Evolutionary conservation across 2,113 vertebrate species (phyloP).

Genomic region (Sphyrna mokarran): DNA sequence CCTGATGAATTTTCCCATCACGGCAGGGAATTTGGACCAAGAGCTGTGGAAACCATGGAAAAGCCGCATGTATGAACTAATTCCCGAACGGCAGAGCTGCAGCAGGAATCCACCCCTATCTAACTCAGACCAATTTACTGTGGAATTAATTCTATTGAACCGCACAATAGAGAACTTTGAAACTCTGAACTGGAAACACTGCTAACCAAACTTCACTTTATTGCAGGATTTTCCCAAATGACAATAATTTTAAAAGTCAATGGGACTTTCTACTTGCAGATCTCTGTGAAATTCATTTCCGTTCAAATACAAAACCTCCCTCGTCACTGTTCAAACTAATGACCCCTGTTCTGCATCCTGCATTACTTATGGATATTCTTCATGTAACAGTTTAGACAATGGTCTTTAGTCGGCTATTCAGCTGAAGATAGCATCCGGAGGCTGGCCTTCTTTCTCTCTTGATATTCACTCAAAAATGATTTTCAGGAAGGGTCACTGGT

Average conservation of each 20-base stretch:
- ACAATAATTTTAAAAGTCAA: not conserved
- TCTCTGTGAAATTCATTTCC: too few relatives aligned
- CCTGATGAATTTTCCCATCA: not conserved
- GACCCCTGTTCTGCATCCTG: not conserved
- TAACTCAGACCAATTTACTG: not conserved
- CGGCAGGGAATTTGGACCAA: not conserved
- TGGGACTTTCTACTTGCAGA: not conserved
- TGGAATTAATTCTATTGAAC: not conserved
- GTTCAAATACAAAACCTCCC: not conserved
- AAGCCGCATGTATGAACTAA: not conserved
- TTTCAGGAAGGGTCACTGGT: too few relatives aligned
- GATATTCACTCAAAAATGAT: not conserved
- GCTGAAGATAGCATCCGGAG: not conserved
- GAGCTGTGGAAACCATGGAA: not conserved
- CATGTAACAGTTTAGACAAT: not conserved
- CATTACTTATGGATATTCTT: not conserved
- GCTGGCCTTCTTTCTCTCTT: not conserved
- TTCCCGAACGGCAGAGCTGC: not conserved
- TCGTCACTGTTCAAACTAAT: not conserved
- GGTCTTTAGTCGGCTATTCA: not conserved
- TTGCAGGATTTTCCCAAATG: not conserved
- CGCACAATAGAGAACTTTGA: not conserved
- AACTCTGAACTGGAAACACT: not conserved
- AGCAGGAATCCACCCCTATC: not conserved
- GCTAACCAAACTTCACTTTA: not conserved